A percentile compares a stretch with the other conserved stretches of the same genome.
Conservation (phyloP, 2,797 vertebrate genomes). For the Hybognathus amarus region DNA sequence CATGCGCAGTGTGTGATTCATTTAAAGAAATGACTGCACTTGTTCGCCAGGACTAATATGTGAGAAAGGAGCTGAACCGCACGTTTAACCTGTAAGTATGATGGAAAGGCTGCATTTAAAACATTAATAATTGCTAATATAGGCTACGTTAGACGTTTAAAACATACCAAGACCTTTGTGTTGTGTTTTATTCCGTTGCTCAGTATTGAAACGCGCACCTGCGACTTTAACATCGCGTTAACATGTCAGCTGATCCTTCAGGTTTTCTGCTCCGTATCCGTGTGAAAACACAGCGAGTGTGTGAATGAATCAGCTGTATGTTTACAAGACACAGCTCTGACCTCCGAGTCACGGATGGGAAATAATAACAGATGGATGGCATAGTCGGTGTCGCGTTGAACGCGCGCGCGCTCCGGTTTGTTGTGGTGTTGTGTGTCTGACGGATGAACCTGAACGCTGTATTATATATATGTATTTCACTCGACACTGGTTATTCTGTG, state of each 20-base stretch:
- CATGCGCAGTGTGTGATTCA: background rate
- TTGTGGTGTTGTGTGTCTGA: background rate
- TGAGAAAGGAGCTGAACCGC: background rate
- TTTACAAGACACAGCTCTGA: background rate
- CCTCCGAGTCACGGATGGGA: background rate
- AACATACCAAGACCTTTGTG: too few relatives aligned
- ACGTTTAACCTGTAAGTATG: slow-evolving; percentile 11
- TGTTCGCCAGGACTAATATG: background rate
- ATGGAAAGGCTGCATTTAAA: background rate
- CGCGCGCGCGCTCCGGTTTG: background rate
- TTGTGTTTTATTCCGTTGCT: background rate
- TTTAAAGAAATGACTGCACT: background rate
- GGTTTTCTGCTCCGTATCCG: background rate
- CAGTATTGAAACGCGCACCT: background rate
- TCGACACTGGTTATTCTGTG: background rate
- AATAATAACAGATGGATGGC: background rate
- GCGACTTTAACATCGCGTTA: slow-evolving; percentile 46
- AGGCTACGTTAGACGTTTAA: background rate
- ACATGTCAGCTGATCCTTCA: slow-evolving; percentile 49
- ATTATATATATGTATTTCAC: background rate
- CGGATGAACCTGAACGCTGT: background rate
- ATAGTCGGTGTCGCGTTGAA: background rate
- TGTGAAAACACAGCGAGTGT: background rate
- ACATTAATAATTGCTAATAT: background rate
- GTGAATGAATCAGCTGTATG: background rate